Evolutionary conservation across 2,797 vertebrate genomes (phyloP), one percentile per base, ranked within the genome.

Genomic region (Periparus ater): DNA sequence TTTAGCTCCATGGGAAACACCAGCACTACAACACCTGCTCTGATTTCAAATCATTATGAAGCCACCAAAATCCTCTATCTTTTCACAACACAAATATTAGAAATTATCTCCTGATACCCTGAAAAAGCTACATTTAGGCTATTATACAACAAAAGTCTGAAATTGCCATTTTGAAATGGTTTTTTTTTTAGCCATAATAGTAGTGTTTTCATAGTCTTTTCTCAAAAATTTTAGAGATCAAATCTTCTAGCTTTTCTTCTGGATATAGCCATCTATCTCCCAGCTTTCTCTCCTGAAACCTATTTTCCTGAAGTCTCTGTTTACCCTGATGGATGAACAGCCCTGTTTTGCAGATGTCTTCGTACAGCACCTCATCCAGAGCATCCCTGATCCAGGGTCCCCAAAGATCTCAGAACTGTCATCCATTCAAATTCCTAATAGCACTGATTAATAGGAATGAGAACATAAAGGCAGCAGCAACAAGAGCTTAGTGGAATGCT

Each of bases 401-500:
- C 50, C 57, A 51, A 50, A 22, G 63, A 54, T 61, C 68, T 68
- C 32, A 68, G 78, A 88, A 78, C 65, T 89, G 51, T 53, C 86
- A 85, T 32, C 80, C 81, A 50, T 58, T 85, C 25, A 7, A 54
- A 84, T 25, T 38, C 32, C 25, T 61, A 88, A 91, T 1, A 83
- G 68, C 50, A 77, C 58, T 62, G 83, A 91, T 88, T 84, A 88
- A 67, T 57, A 80, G 47, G 50, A 88, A 13, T 55, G 65, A 71
- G 76, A 79, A 73, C 26, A 79, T 61, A 82, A 93, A 93, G 36
- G 65, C 80, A 82, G 53, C 67, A 93, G 90, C 86, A 96, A 45
- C 93, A 91, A 71, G 82, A 85, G 78, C 91, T 96, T 81, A 96
- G 68, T 65, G 54, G 27, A 88, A 92, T 47, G 62, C n/a, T 62